Evolutionary conservation across 2,888 invertebrate species (phyloP).

Genomic region (Liodrosophila aerea): DNA sequence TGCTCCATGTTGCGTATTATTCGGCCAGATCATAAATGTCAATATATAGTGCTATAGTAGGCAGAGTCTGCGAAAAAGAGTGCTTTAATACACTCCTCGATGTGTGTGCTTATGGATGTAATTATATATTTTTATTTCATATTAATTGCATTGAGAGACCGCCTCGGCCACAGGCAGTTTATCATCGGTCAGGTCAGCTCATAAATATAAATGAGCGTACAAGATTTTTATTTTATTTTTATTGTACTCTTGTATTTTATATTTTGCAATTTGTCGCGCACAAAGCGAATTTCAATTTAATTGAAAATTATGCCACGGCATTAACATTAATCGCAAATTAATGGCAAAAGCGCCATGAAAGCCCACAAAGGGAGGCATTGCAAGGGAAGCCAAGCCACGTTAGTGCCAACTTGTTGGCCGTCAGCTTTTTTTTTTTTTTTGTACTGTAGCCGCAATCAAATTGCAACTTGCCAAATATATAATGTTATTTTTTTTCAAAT

Average conservation of each 20-base stretch:
- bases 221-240: slow-evolving; percentile 24
- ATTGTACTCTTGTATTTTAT: slow-evolving; percentile 2
- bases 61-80: slow-evolving; percentile 40
- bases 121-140: slow-evolving; percentile 67
- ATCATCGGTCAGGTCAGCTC: slow-evolving; percentile 54
- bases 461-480: slow-evolving; percentile 7
- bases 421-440: slow-evolving; percentile 23
- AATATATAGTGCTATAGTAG: slow-evolving; percentile 32
- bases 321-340: slow-evolving; percentile 66
- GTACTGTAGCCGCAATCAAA: slow-evolving; percentile 47
- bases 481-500: not conserved
- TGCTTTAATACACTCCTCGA: slow-evolving; percentile 39
- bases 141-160: slow-evolving; percentile 70
- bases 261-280: slow-evolving; percentile 64
- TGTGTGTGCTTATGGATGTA: slow-evolving; percentile 48
- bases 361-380: slow-evolving; percentile 10
- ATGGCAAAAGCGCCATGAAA: slow-evolving; percentile 40
- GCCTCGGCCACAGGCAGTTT: slow-evolving; percentile 56
- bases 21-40: no score
- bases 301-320: slow-evolving; percentile 73
- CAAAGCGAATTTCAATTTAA: slow-evolving; percentile 74
- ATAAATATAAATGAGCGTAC: slow-evolving; percentile 68
- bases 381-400: slow-evolving; percentile 40
- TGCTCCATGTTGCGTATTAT: no score
- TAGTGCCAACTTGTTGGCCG: slow-evolving; percentile 35